A percentile compares a stretch with the other conserved stretches of the same genome.
These are phyloP conservation scores for Amphipoea lucens DNA, from an alignment of 2,888 invertebrate genomes.

Conservation along the genomic window DNA sequence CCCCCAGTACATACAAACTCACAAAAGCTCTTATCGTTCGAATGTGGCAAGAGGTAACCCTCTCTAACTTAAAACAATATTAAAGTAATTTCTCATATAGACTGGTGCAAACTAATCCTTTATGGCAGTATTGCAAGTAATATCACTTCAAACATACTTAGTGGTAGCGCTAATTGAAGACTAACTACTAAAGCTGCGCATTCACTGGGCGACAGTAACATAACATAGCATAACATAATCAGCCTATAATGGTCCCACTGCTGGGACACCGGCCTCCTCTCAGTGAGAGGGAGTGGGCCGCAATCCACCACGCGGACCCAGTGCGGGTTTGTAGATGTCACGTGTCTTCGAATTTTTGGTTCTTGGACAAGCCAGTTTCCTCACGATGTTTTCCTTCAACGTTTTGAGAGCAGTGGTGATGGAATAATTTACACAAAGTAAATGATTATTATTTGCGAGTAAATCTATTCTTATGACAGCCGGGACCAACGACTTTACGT, in stretches of 20 bases:
- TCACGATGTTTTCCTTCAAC: too few species aligned
- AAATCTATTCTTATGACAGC: background rate
- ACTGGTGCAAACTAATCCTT: constrained; percentile 7
- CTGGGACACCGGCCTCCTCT: too few species aligned
- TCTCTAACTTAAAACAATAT: background rate
- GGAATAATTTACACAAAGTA: background rate
- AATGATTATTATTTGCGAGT: background rate
- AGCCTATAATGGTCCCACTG: too few species aligned
- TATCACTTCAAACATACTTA: constrained; percentile 16
- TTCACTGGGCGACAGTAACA: background rate
- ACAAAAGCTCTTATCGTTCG: background rate
- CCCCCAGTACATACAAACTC: background rate
- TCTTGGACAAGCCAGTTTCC: too few species aligned
- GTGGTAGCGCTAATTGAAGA: constrained; percentile 17
- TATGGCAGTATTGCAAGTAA: constrained; percentile 11
- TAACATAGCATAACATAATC: too few species aligned
- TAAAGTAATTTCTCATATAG: background rate
- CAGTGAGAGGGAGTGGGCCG: too few species aligned
- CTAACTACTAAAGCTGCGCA: constrained; percentile 6
- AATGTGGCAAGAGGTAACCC: background rate
- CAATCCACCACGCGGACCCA: too few species aligned
- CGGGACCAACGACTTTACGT: background rate
- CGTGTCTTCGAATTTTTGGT: too few species aligned
- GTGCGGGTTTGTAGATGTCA: too few species aligned
- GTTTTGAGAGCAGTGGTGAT: too few species aligned